phyloP scores from a whole-genome alignment of 2,113 vertebrate genomes.

The Pterocles burchelli region DNA sequence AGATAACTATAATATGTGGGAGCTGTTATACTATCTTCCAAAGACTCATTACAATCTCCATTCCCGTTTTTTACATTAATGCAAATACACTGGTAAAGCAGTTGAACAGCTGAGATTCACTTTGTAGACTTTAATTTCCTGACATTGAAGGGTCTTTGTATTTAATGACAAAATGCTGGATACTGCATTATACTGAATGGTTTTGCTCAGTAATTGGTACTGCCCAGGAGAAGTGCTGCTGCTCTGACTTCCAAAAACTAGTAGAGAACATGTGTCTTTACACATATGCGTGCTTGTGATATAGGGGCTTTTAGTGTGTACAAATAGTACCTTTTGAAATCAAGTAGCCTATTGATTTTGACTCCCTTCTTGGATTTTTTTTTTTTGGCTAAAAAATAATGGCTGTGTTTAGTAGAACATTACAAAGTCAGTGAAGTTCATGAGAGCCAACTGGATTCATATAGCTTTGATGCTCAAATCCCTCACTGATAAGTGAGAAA shows the following conservation, averaged over 20 bases:
- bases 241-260: not conserved
- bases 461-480: not conserved
- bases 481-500: not conserved
- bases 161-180: not conserved
- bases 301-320: not conserved
- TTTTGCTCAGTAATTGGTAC: not conserved
- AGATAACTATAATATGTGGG: not conserved
- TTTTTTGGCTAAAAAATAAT: not conserved
- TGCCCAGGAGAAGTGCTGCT: not conserved
- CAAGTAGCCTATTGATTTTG: not conserved
- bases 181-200: not conserved
- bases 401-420: not conserved
- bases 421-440: not conserved
- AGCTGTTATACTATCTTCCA: not conserved
- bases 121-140: not conserved
- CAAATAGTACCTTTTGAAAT: not conserved
- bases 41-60: not conserved
- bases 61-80: not conserved
- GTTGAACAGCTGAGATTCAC: not conserved
- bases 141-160: not conserved
- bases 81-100: not conserved
- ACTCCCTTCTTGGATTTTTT: not conserved
- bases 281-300: not conserved
- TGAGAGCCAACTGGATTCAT: not conserved
- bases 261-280: not conserved